A percentile compares a stretch with the other conserved stretches of the same genome.
Conservation (phyloP, 2,797 vertebrate genomes). For the Tragopan temminckii region DNA sequence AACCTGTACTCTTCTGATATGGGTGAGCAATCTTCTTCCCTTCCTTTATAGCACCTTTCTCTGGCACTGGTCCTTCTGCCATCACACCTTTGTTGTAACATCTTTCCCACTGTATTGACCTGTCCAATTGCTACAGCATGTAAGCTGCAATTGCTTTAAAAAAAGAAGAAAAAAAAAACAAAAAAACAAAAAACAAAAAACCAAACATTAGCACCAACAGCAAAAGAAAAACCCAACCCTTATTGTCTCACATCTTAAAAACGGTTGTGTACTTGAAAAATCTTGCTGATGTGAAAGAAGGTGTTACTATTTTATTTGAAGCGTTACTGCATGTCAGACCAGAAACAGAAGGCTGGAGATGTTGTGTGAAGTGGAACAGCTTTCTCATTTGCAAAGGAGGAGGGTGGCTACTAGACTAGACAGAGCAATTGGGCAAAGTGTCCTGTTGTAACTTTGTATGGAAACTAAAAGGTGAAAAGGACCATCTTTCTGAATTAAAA, state of each 20-base stretch:
- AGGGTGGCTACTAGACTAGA: neutral
- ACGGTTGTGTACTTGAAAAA: neutral
- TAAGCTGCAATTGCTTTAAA: neutral
- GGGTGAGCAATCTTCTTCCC: too few relatives aligned
- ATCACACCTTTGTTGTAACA: too few relatives aligned
- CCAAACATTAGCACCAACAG: neutral
- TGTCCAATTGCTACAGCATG: neutral
- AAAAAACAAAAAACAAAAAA: too few relatives aligned
- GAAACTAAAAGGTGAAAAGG: neutral
- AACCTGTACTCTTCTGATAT: too few relatives aligned
- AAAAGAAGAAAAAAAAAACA: too few relatives aligned
- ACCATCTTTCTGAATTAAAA: neutral
- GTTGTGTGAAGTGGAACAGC: neutral
- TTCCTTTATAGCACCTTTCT: too few relatives aligned
- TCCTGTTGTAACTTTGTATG: too few relatives aligned
- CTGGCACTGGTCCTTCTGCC: too few relatives aligned
- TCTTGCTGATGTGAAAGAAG: neutral
- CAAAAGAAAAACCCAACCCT: neutral
- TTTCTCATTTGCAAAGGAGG: neutral
- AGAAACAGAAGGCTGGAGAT: neutral
- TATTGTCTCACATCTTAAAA: neutral
- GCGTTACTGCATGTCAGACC: neutral
- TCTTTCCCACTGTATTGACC: too few relatives aligned
- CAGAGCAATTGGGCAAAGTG: neutral
- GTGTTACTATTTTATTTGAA: neutral